Evolutionary conservation across 2,797 vertebrate genomes (phyloP).

Genomic region (Sardinella longiceps): DNA sequence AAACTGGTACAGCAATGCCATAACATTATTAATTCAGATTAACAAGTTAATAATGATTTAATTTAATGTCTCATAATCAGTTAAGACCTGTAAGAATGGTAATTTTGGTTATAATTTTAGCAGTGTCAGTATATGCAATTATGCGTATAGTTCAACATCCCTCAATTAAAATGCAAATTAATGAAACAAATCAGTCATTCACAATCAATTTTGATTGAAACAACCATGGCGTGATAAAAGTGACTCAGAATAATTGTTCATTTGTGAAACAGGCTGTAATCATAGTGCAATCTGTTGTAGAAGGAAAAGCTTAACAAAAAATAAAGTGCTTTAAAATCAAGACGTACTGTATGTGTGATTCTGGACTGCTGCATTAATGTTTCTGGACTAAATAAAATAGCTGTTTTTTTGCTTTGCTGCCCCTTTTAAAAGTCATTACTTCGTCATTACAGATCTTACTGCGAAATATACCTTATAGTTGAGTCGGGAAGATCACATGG

Average conservation of each 20-base stretch:
- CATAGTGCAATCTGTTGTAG: background rate
- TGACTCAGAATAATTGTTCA: background rate
- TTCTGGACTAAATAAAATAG: background rate
- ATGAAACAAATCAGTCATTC: background rate
- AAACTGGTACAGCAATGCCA: background rate
- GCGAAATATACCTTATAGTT: background rate
- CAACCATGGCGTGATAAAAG: background rate
- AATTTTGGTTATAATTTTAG: background rate
- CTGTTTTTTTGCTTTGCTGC: background rate
- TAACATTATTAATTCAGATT: background rate
- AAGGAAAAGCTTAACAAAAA: background rate
- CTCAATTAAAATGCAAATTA: conserved; percentile 11
- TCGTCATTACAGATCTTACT: too few species aligned
- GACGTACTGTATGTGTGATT: background rate
- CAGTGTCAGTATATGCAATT: background rate
- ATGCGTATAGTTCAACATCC: background rate
- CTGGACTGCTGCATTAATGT: background rate
- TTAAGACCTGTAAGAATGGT: background rate
- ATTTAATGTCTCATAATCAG: background rate
- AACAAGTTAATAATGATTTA: too few species aligned
- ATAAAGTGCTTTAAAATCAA: background rate
- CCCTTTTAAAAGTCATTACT: background rate
- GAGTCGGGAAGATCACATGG: too few species aligned
- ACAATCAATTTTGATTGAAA: background rate
- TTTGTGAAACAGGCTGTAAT: background rate